Conservation (phyloP, 1,140 invertebrate species). For the Archivesica marissinica region DNA sequence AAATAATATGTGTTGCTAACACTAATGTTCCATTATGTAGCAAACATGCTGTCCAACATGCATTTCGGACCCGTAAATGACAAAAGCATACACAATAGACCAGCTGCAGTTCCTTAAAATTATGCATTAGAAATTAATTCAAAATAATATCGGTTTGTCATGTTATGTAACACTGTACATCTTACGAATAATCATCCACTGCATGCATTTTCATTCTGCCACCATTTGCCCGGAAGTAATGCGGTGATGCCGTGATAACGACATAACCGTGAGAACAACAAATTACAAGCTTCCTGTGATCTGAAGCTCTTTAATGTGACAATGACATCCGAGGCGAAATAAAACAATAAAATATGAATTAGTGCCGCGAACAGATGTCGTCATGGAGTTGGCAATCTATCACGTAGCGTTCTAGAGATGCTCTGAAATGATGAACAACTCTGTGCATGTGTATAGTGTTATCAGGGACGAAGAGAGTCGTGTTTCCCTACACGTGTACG, state of each 20-base stretch:
- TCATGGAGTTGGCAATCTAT: constrained; percentile 17
- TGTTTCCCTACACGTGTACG: constrained; percentile 1
- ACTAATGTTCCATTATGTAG: too few relatives aligned
- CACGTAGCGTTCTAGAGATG: neutral
- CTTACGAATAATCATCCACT: too few relatives aligned
- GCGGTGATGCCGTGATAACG: neutral
- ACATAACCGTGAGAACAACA: neutral
- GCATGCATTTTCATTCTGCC: too few relatives aligned
- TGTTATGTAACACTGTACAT: too few relatives aligned
- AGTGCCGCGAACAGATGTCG: constrained; percentile 32
- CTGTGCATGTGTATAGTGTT: neutral
- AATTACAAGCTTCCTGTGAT: neutral
- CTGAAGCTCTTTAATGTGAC: neutral
- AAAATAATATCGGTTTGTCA: too few relatives aligned
- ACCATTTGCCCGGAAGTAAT: too few relatives aligned
- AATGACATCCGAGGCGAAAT: constrained; percentile 18
- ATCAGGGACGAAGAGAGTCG: neutral
- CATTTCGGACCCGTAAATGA: too few relatives aligned
- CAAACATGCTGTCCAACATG: too few relatives aligned
- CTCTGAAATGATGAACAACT: neutral
- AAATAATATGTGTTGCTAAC: too few relatives aligned
- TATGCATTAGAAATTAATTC: too few relatives aligned
- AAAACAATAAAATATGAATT: constrained; percentile 49
- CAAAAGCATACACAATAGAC: too few relatives aligned
- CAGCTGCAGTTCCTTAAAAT: too few relatives aligned